These are phyloP conservation scores for Diabrotica undecimpunctata DNA, from an alignment of 1,140 invertebrate genomes.

Conservation along the genomic window DNA sequence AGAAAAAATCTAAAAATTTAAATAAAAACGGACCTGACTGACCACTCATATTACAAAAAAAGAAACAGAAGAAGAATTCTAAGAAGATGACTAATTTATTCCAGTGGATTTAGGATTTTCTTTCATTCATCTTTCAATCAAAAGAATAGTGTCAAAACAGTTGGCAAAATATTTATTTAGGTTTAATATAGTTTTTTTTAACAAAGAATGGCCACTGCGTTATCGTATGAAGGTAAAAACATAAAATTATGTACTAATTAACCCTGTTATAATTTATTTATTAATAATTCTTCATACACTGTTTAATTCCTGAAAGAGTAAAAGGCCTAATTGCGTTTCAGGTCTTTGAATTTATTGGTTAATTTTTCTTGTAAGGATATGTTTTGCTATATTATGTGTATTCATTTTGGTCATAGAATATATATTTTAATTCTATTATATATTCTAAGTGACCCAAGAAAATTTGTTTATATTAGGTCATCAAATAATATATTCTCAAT, in stretches of 20 bases:
- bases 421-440: too few species aligned
- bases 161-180: neutral
- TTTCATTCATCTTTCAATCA: neutral
- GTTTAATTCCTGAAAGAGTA: neutral
- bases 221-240: constrained; percentile 36
- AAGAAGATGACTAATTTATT: too few species aligned
- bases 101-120: too few species aligned
- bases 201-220: constrained; percentile 33
- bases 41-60: too few species aligned
- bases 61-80: too few species aligned
- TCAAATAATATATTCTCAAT: neutral
- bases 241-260: neutral
- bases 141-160: constrained; percentile 4
- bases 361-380: too few species aligned
- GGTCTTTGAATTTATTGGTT: too few species aligned
- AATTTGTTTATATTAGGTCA: constrained; percentile 5
- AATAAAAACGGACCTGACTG: too few species aligned
- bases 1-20: too few species aligned
- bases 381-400: too few species aligned
- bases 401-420: too few species aligned
- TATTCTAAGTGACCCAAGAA: neutral
- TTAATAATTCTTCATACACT: neutral
- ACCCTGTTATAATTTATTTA: neutral
- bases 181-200: neutral
- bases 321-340: neutral